phyloP scores from a whole-genome alignment of 2,797 vertebrate genomes.

The Kryptolebias ocellatus region DNA sequence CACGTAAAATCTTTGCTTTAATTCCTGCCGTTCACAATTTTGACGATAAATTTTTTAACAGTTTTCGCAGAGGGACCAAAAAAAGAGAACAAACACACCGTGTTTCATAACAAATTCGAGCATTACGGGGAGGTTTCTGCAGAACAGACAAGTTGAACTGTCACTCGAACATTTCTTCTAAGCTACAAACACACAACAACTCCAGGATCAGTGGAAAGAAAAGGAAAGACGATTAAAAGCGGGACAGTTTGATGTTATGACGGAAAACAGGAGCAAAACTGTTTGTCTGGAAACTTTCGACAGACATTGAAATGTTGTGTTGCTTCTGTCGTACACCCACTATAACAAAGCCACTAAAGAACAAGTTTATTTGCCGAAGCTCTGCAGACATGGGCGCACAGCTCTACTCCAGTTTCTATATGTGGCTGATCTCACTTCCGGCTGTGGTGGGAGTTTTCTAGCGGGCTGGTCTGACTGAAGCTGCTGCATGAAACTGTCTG shows the following conservation, averaged over 20 bases:
- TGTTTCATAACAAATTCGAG: neutral
- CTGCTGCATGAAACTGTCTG: slow-evolving; percentile 64
- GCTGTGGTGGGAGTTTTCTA: slow-evolving; percentile 81
- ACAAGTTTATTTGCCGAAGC: slow-evolving; percentile 27
- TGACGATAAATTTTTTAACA: neutral
- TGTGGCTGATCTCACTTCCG: slow-evolving; percentile 76
- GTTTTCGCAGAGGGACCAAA: slow-evolving; percentile 9
- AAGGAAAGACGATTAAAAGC: slow-evolving; percentile 1
- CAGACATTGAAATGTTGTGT: slow-evolving; percentile 7
- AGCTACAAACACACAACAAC: slow-evolving; percentile 31
- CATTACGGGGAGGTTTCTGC: slow-evolving; percentile 23
- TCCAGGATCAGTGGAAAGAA: slow-evolving; percentile 18
- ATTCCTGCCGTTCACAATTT: neutral
- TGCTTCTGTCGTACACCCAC: slow-evolving; percentile 23
- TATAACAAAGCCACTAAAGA: slow-evolving; percentile 25
- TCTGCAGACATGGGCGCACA: slow-evolving; percentile 31
- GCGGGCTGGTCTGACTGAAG: slow-evolving; percentile 67
- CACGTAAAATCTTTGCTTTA: neutral
- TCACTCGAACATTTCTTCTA: slow-evolving; percentile 3
- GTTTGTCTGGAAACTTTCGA: neutral
- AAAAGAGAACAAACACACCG: slow-evolving; percentile 4
- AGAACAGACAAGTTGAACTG: slow-evolving; percentile 17
- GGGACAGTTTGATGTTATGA: slow-evolving; percentile 8
- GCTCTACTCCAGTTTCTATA: slow-evolving; percentile 58
- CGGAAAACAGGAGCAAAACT: slow-evolving; percentile 19